Conservation (phyloP, 2,113 vertebrate genomes). For the Entosphenus tridentatus region DNA sequence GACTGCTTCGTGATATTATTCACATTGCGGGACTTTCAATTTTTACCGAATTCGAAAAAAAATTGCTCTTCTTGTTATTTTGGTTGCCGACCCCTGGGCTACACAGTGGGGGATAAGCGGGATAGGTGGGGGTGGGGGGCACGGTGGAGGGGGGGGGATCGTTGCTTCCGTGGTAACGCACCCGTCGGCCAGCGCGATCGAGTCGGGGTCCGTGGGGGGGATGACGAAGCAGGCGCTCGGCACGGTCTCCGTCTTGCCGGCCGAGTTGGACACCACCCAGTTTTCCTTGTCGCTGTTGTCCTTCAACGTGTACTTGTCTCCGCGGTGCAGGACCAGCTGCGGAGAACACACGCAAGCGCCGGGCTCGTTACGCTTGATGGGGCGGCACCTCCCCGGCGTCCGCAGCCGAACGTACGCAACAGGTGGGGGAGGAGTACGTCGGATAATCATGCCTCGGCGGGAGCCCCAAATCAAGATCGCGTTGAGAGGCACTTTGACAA, state of each 20-base stretch:
- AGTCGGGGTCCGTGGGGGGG: conserved; percentile 48
- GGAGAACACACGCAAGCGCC: too few species aligned
- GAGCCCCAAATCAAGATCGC: neutral
- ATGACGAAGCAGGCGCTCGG: conserved; percentile 62
- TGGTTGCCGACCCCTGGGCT: neutral
- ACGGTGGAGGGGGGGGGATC: neutral
- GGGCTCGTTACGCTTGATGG: neutral
- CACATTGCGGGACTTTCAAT: neutral
- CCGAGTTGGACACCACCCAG: conserved; percentile 36
- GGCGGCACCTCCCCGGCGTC: neutral
- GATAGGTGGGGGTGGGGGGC: neutral
- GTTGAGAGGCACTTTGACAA: too few species aligned
- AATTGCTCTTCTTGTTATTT: neutral
- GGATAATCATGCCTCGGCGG: neutral
- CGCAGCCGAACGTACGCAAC: neutral
- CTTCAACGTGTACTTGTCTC: conserved; percentile 36
- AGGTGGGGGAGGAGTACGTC: neutral
- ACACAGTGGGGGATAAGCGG: neutral
- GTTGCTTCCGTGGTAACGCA: conserved; percentile 17
- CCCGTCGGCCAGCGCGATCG: conserved; percentile 39
- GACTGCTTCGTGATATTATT: neutral
- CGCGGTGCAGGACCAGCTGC: conserved; percentile 42
- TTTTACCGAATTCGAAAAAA: too few species aligned
- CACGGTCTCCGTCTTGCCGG: conserved; percentile 27
- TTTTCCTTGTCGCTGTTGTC: conserved; percentile 41